A percentile compares a stretch with the other conserved stretches of the same genome.
These are phyloP conservation scores for Pseudomugil tenellus DNA, from an alignment of 2,797 vertebrate species.

Conservation along the genomic window DNA sequence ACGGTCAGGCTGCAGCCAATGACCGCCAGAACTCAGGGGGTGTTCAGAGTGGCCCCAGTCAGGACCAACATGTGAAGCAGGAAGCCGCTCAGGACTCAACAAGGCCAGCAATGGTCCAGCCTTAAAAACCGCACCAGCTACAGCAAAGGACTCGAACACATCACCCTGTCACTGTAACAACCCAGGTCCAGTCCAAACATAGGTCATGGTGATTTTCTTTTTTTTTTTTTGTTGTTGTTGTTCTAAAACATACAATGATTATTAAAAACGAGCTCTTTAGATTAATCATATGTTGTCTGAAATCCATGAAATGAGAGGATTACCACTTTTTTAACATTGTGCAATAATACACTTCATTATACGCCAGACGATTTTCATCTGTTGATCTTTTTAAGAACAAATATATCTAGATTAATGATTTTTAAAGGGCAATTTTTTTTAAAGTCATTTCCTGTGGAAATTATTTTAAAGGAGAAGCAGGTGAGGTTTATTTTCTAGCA, in stretches of 20 bases:
- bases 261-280: conserved; percentile 40
- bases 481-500: conserved; percentile 56
- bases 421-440: conserved; percentile 77
- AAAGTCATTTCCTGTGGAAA: conserved; percentile 97
- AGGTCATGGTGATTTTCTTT: conserved; percentile 60
- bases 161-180: conserved; percentile 14
- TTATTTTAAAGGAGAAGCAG: conserved; percentile 68
- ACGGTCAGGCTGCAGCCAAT: conserved; percentile 44
- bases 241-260: conserved; percentile 40
- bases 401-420: conserved; percentile 65
- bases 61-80: conserved; percentile 62
- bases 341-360: conserved; percentile 87
- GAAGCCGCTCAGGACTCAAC: conserved; percentile 70
- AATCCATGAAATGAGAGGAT: conserved; percentile 50
- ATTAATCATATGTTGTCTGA: conserved; percentile 63
- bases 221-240: conserved; percentile 49
- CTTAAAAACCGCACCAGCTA: conserved; percentile 63
- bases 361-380: conserved; percentile 66
- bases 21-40: conserved; percentile 70
- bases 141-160: conserved; percentile 57
- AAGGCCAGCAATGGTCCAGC: conserved; percentile 67
- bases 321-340: conserved; percentile 78
- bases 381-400: conserved; percentile 66
- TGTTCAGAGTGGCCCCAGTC: conserved; percentile 49
- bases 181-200: conserved; percentile 44